phyloP scores from a whole-genome alignment of 2,797 vertebrate genomes.

The Onychomys arenicola region DNA sequence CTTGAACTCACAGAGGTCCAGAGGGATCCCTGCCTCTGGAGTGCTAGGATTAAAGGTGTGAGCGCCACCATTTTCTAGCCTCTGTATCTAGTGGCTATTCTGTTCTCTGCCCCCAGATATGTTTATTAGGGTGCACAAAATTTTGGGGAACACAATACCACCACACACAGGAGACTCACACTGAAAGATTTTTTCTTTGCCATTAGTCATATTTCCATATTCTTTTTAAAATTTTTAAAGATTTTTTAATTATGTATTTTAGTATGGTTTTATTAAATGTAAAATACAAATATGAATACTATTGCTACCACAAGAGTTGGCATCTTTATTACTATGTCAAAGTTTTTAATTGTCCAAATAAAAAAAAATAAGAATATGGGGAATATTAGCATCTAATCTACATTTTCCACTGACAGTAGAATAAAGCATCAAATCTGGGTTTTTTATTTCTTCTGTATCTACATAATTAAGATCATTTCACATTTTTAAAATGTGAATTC shows the following conservation, averaged over 20 bases:
- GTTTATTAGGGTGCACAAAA: too few species aligned
- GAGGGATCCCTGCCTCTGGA: too few species aligned
- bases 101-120: too few species aligned
- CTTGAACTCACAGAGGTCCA: too few species aligned
- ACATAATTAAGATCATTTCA: background rate
- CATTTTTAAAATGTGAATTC: background rate
- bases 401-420: background rate
- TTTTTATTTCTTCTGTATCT: background rate
- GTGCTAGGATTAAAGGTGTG: too few species aligned
- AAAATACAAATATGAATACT: background rate
- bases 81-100: too few species aligned
- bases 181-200: constrained; percentile 24
- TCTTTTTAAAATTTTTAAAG: background rate
- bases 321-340: background rate
- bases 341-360: background rate
- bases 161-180: constrained; percentile 1
- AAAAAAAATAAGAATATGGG: background rate
- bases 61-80: too few species aligned
- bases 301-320: background rate
- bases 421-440: background rate
- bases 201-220: constrained; percentile 26
- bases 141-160: too few species aligned
- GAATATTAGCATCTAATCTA: background rate
- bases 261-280: background rate
- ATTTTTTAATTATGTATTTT: background rate